Conservation (phyloP, 2,113 vertebrate species). For the Ondatra zibethicus region DNA sequence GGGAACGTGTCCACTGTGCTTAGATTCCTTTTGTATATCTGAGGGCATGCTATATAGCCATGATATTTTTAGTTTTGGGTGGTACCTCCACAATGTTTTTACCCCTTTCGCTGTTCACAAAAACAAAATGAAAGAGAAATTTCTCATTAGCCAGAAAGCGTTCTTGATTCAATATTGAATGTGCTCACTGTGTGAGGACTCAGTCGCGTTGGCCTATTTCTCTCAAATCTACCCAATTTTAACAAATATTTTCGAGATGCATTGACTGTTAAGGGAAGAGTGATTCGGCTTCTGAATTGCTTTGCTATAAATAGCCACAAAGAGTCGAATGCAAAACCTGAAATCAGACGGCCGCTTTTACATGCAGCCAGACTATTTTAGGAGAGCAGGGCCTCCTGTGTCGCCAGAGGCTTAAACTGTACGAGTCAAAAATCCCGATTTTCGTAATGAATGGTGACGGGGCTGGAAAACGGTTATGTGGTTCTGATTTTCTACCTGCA, state of each 20-base stretch:
- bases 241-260: constrained; percentile 68
- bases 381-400: neutral
- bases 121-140: constrained; percentile 51
- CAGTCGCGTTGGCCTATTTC: constrained; percentile 65
- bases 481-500: constrained; percentile 68
- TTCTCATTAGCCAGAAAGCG: constrained; percentile 54
- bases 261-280: constrained; percentile 53
- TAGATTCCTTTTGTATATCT: neutral
- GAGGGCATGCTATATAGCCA: neutral
- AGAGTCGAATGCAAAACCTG: constrained; percentile 68
- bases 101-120: neutral
- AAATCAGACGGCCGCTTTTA: constrained; percentile 63
- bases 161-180: constrained; percentile 46
- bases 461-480: constrained; percentile 54
- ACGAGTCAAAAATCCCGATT: constrained; percentile 66
- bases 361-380: constrained; percentile 74
- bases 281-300: constrained; percentile 60
- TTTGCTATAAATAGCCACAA: constrained; percentile 51
- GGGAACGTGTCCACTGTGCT: too few species aligned
- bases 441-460: constrained; percentile 67
- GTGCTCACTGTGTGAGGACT: constrained; percentile 2
- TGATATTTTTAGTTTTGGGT: neutral
- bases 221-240: constrained; percentile 54
- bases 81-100: neutral
- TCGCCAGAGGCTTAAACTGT: constrained; percentile 40